Conservation (phyloP, 2,113 vertebrate species). For the Bettongia penicillata region DNA sequence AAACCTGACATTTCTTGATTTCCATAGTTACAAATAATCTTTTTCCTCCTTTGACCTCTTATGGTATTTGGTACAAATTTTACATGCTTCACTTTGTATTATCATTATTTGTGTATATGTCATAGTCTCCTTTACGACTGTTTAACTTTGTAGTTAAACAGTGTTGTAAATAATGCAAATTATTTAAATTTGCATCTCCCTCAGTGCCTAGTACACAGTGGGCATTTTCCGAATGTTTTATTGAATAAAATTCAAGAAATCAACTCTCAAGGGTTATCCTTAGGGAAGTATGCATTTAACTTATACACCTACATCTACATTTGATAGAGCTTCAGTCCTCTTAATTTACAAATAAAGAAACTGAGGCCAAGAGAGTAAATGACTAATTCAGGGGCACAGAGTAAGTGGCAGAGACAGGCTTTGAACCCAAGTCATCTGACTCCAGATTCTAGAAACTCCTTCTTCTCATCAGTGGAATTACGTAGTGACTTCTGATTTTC, state of each 20-base stretch:
- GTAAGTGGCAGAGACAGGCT: not conserved
- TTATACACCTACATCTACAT: not conserved
- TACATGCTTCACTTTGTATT: not conserved
- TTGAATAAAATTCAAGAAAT: not conserved
- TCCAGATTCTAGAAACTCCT: not conserved
- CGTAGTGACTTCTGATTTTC: not conserved
- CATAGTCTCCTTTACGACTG: not conserved
- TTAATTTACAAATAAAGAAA: slow-evolving; percentile 16
- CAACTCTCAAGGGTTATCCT: not conserved
- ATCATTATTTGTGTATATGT: not conserved
- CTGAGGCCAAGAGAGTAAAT: not conserved
- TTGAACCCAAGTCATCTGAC: not conserved
- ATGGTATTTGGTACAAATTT: not conserved
- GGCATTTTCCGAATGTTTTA: not conserved
- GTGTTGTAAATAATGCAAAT: no score
- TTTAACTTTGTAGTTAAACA: not conserved
- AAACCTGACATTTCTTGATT: not conserved
- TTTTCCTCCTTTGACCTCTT: not conserved
- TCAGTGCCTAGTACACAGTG: not conserved
- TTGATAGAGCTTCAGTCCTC: not conserved
- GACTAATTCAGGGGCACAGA: not conserved
- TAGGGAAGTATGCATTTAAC: not conserved
- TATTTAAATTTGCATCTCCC: not conserved
- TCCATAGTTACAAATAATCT: not conserved
- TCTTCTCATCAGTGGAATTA: not conserved